Base-by-base conservation (phyloP, 2,113 vertebrate species). In the Takifugu flavidus region DNA sequence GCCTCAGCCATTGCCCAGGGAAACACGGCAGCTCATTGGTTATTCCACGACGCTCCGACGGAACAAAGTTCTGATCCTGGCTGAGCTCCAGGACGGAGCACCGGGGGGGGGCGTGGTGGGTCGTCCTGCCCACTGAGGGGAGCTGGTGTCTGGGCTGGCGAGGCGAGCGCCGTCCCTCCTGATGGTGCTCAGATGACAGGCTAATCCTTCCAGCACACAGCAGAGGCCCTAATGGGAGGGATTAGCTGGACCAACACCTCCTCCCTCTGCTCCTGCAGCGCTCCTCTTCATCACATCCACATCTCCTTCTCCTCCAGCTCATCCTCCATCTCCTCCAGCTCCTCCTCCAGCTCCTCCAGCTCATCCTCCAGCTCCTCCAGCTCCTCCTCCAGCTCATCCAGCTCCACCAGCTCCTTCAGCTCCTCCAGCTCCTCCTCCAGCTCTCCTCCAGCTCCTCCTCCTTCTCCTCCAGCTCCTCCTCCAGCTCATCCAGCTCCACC, bases 1-100 rank as follows among this genome's bases (percentile, higher is more conserved):
- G 71, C 74, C 74, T 79, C 62, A 84, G 82, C 77, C 57, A 72
- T 82, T 72, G 67, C 79, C 68, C 72, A 58, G 75, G 75, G 83
- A 75, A 64, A 79, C 63, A 13, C 47, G 4, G 44, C 51, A 25
- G 28, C 75, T 86, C 75, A 82, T 85, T 77, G 78, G 54, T 1
- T 60, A 88, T 86, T 79, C 79, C 52, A 65, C 53, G 5, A 63
- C 72, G 71, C 28, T 20, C 59, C 44, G 14, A n/a, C 42, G 5
- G 5, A 56, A 62, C 65, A 78, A 79, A 70, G 59, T 6, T 27
- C 3, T 60, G 43, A 25, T 58, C 54, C 43, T 65, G 56, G 31
- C 54, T 6, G 61, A 62, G 75, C 57, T 78, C 64, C 65, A 31
- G 62, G 69, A 65, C 15, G 1, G 56, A 49, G 58, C 62, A 56